Evolutionary conservation across 2,888 invertebrate species (phyloP), one percentile per base, ranked within the genome.

Genomic region (Toxonevra muliebris): DNA sequence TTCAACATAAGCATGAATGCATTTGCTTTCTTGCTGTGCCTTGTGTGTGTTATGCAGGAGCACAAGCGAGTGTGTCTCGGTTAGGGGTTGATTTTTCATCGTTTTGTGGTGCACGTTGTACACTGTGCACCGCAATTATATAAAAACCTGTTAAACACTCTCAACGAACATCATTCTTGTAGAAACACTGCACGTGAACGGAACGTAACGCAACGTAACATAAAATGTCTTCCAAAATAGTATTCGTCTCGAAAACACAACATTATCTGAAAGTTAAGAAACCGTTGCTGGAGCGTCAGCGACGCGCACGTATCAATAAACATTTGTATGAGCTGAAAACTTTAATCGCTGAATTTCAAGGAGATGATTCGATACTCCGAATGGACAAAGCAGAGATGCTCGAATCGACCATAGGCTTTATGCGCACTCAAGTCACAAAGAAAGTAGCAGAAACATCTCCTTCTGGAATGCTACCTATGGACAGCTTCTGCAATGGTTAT

Each of bases 261-360:
- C 94, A 95, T 85, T 95, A 95, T 86, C 89, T 95, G 87, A 95
- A 94, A 91, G 94, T 95, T 82, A 94, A 94, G 92, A 95, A 95
- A 86, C 95, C 95, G 79, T 91, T 94, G 91, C 87, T 95, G 77
- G 95, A 95, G 86, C 89, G 95, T 77, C 94, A 95, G 84, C 89
- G 95, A 71, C 89, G 95, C 76, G 95, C 95, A 75, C 89, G 95
- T 83, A 95, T 95, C 88, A 95, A 95, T 86, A 92, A 93, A 78
- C 95, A 94, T 86, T 88, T 95, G 81, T 94, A 95, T 86, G 93
- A 94, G 80, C 88, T 95, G 72, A 95, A 95, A 86, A 93, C 94
- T 85, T 87, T 95, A 82, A 93, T 95, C 90, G 93, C 94, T 58
- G 84, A 84, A 72, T 80, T 85, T 73, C 93, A 94, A 74, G 94